phyloP scores from a whole-genome alignment of 2,888 invertebrate genomes.

The Maniola hyperantus region DNA sequence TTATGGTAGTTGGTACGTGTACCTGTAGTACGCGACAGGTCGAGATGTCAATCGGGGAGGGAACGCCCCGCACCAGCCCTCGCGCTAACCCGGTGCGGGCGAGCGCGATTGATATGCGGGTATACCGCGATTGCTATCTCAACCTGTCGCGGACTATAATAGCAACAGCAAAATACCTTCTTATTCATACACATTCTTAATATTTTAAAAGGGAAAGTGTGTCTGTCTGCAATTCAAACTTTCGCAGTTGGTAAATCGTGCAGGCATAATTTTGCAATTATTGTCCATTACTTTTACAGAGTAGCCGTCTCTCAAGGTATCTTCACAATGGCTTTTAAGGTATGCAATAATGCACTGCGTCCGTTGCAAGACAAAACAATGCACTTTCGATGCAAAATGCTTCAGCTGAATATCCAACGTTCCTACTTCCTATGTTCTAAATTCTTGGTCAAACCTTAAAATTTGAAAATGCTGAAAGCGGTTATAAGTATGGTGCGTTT shows the following conservation, averaged over 20 bases:
- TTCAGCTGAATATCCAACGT: background rate
- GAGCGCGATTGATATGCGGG: no score
- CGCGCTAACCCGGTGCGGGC: no score
- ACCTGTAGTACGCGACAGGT: no score
- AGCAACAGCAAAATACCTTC: no score
- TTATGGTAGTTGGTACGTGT: no score
- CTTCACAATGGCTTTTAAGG: background rate
- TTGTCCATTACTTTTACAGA: background rate
- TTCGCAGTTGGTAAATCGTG: background rate
- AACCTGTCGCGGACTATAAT: no score
- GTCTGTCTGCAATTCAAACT: background rate
- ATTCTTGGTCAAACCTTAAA: background rate
- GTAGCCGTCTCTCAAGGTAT: background rate
- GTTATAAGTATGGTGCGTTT: background rate
- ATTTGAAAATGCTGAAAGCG: background rate
- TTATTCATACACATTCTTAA: no score
- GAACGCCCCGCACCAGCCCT: no score
- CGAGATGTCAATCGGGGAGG: no score
- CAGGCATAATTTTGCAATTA: background rate
- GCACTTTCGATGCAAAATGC: background rate
- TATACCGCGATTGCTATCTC: no score
- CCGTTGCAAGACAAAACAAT: background rate
- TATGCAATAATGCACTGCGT: conserved; percentile 4
- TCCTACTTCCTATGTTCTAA: background rate
- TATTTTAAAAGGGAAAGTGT: no score